Percentiles rank a stretch among this genome's conserved stretches.
These are phyloP conservation scores for Ptychoptera contaminata DNA, from an alignment of 2,888 invertebrate species.

Conservation along the genomic window DNA sequence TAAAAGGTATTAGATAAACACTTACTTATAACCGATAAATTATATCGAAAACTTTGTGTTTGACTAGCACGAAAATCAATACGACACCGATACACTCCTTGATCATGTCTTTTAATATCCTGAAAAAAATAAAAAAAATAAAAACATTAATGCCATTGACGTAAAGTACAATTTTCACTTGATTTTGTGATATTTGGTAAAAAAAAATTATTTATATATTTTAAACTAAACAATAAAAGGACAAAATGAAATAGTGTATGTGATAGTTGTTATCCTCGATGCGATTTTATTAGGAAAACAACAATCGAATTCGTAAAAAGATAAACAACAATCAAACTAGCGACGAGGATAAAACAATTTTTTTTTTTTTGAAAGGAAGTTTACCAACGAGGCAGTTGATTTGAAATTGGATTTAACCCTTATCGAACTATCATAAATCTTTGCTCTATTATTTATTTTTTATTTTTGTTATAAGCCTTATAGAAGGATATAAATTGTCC, in stretches of 20 bases:
- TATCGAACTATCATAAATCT: too few relatives aligned
- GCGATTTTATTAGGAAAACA: too few relatives aligned
- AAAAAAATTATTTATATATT: not conserved
- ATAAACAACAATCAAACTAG: too few relatives aligned
- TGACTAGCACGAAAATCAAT: slow-evolving; percentile 83
- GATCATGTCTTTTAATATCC: slow-evolving; percentile 73
- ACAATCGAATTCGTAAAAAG: too few relatives aligned
- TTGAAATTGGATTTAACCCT: too few relatives aligned
- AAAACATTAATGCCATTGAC: not conserved
- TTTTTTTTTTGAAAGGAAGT: too few relatives aligned
- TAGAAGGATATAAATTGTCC: too few relatives aligned
- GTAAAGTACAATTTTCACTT: slow-evolving; percentile 1
- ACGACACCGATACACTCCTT: slow-evolving; percentile 77
- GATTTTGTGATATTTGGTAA: not conserved
- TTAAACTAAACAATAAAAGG: not conserved
- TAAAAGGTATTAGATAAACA: slow-evolving; percentile 14
- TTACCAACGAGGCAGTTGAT: too few relatives aligned
- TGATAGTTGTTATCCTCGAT: too few relatives aligned
- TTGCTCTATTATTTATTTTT: too few relatives aligned
- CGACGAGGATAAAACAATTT: too few relatives aligned
- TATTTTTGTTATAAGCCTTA: too few relatives aligned
- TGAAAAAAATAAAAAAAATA: slow-evolving; percentile 21
- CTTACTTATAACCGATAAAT: slow-evolving; percentile 82
- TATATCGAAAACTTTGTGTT: slow-evolving; percentile 76
- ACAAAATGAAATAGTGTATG: not conserved